phyloP scores from a whole-genome alignment of 30 jellyfish, hydroid and myxozoan species.

The Pelagia noctiluca region DNA sequence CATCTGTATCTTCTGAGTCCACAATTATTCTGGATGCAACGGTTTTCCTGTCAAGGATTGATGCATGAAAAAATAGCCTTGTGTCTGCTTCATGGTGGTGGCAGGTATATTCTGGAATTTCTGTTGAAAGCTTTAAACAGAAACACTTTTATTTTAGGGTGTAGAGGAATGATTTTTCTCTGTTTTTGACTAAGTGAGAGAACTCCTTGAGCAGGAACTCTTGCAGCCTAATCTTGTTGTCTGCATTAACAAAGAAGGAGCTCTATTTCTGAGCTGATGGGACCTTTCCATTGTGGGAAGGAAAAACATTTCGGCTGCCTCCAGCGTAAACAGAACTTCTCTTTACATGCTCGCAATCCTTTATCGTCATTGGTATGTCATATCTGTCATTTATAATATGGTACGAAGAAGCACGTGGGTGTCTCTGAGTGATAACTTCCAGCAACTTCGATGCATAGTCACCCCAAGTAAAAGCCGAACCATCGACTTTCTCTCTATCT shows the following conservation, averaged over 20 bases:
- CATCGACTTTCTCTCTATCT: background rate
- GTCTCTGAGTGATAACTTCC: background rate
- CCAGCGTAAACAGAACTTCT: background rate
- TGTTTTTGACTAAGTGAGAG: too few species aligned
- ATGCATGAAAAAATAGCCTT: too few species aligned
- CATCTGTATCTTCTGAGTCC: too few species aligned
- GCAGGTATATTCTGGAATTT: too few species aligned
- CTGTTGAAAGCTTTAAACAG: too few species aligned
- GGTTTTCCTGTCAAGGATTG: too few species aligned
- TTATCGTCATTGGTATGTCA: background rate
- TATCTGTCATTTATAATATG: background rate
- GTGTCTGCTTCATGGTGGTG: too few species aligned
- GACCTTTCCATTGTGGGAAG: background rate
- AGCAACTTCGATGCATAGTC: background rate
- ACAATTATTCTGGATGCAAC: too few species aligned
- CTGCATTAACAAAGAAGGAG: background rate
- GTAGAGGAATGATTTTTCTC: too few species aligned
- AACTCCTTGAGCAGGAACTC: too few species aligned
- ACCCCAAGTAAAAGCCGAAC: background rate
- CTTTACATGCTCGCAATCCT: background rate
- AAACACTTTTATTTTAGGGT: too few species aligned
- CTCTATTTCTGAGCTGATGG: constrained; percentile 1
- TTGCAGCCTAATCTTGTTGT: constrained; percentile 8
- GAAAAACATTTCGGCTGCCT: background rate
- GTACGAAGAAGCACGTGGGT: background rate